Evolutionary conservation across 2,797 vertebrate genomes (phyloP), one percentile per base, ranked within the genome.

Genomic region (Margarornis squamiger): DNA sequence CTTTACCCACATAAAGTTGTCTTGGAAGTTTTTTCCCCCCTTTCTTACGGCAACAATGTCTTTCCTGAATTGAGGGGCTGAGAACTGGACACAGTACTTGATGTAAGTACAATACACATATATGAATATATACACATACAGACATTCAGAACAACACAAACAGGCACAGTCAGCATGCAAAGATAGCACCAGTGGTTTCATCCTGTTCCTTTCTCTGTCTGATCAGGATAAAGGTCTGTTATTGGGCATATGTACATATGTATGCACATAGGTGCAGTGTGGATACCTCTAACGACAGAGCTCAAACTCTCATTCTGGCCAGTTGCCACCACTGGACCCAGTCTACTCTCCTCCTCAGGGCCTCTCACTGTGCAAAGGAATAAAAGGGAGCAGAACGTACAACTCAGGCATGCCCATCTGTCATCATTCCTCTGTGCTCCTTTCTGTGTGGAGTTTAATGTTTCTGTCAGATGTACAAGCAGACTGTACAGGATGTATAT

Each of bases 241-340:
- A 55, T 13, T 36, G 20, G 19, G 10, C 55, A 30, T 38, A 10
- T 14, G 10, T 32, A 39, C 5, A 0, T 22, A 4, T 1, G 4
- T 27, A 5, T 19, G 13, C 4, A 9, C 24, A 10, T 0, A 22
- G 15, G 36, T 63, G 7, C 65, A 34, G 22, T 22, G 17, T 14
- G 36, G 32, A 36, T 45, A 27, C 13, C 16, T 66, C 22, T 14
- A 54, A 22, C 13, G 54, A 7, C 19, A 61, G 36, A 29, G 15
- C 7, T 36, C 22, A 12, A 39, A 65, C 10, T 20, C 32, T 17
- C 38, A 16, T 57, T 52, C 38, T 29, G 32, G 12, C 5, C 10
- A 12, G 23, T 14, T 57, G 6, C 5, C 32, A 4, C 3, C 32
- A 5, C 22, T 66, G 19, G 20, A 45, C 21, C 4, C 34, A 26